These are phyloP conservation scores for Nomada fabriciana DNA, from an alignment of 2,888 invertebrate species.

Conservation along the genomic window DNA sequence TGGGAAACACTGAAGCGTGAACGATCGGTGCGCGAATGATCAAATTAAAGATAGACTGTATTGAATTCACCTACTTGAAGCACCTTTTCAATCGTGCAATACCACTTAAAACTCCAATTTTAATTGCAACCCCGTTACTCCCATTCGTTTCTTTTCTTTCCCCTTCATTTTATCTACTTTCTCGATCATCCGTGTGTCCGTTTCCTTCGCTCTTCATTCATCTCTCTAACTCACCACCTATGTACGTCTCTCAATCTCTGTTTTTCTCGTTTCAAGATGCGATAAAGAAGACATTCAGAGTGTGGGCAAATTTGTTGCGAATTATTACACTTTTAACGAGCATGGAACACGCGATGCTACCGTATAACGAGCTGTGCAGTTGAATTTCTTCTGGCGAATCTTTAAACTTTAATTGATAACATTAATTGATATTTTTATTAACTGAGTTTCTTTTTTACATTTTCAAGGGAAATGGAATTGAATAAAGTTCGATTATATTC, in stretches of 20 bases:
- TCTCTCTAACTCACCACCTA: not conserved
- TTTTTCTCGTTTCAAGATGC: not conserved
- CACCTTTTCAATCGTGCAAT: not conserved
- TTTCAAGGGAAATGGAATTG: too few relatives aligned
- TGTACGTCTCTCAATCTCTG: not conserved
- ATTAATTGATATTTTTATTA: too few relatives aligned
- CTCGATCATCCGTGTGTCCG: not conserved
- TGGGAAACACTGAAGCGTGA: too few relatives aligned
- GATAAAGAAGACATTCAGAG: not conserved
- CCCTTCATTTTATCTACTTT: not conserved
- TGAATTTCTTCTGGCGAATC: not conserved
- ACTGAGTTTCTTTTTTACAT: too few relatives aligned
- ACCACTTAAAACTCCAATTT: slow-evolving; percentile 3
- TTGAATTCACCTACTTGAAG: too few relatives aligned
- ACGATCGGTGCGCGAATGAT: too few relatives aligned
- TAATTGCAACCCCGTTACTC: slow-evolving; percentile 1
- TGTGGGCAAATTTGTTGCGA: not conserved
- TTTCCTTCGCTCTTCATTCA: not conserved
- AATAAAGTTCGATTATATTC: too few relatives aligned
- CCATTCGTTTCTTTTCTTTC: not conserved
- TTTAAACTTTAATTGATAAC: slow-evolving; percentile 1
- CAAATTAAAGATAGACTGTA: too few relatives aligned
- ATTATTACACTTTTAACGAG: not conserved
- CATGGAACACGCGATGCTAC: too few relatives aligned
- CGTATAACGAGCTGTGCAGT: not conserved